phyloP scores from a whole-genome alignment of 2,113 vertebrate genomes.

The Brachypodius melanocephalos region DNA sequence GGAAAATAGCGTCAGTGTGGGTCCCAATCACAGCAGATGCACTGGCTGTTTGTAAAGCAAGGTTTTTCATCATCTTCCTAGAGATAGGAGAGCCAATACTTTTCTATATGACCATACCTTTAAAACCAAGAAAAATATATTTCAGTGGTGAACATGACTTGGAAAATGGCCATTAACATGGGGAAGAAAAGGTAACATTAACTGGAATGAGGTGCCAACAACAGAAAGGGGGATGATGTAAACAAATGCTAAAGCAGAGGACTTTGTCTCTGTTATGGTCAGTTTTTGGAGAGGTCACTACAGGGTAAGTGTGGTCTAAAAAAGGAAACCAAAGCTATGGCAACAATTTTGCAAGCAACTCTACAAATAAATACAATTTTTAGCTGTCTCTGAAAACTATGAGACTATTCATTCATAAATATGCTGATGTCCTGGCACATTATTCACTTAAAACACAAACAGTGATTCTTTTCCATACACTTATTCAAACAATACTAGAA shows the following conservation, averaged over 20 bases:
- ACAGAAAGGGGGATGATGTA: background rate
- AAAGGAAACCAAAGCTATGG: background rate
- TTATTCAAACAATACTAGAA: background rate
- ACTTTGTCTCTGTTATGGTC: background rate
- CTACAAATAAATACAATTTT: background rate
- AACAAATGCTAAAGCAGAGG: background rate
- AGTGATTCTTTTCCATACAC: background rate
- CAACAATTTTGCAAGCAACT: background rate
- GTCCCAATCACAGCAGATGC: background rate
- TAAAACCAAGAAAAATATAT: background rate
- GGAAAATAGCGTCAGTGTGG: background rate
- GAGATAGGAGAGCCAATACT: background rate
- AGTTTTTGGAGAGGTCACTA: background rate
- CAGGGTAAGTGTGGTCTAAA: background rate
- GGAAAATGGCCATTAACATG: background rate
- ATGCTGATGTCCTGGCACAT: background rate
- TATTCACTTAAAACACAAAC: background rate
- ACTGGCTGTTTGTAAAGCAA: background rate
- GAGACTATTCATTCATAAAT: background rate
- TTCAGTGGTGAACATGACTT: background rate
- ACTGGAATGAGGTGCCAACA: background rate
- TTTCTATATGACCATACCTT: background rate
- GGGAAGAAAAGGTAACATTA: background rate
- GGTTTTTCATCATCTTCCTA: background rate
- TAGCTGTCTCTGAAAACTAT: background rate